Percentiles rank a stretch among this genome's conserved stretches.
Evolutionary conservation across 2,888 invertebrate species (phyloP).

Genomic region (Lordiphosa fenestrarum): DNA sequence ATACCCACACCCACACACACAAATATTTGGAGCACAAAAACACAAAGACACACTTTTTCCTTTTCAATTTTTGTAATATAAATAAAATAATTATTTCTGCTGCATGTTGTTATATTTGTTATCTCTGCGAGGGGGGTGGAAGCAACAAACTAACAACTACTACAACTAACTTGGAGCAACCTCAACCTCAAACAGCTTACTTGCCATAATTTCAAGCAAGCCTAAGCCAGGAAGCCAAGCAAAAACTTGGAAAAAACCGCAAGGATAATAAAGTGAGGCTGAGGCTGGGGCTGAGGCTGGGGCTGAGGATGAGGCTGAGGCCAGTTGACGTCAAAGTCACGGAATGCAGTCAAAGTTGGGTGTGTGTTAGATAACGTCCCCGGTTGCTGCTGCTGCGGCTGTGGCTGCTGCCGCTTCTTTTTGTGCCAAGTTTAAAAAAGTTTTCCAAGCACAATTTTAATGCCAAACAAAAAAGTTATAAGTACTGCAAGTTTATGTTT

Average conservation of each 20-base stretch:
- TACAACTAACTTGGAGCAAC: constrained; percentile 18
- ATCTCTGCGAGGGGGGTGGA: constrained; percentile 6
- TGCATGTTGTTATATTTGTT: constrained; percentile 13
- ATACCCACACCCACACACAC: constrained; percentile 14
- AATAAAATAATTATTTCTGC: constrained; percentile 22
- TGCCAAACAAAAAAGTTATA: constrained; percentile 68
- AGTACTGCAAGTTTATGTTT: constrained; percentile 69
- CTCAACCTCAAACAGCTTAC: constrained; percentile 49
- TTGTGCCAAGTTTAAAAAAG: constrained; percentile 58
- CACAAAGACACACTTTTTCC: constrained; percentile 6
- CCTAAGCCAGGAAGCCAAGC: constrained; percentile 43
- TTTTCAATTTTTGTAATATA: constrained; percentile 28
- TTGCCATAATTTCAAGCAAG: constrained; percentile 63
- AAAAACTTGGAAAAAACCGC: constrained; percentile 59
- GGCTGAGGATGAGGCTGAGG: constrained; percentile 22
- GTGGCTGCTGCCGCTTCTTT: constrained; percentile 35
- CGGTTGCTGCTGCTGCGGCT: constrained; percentile 12
- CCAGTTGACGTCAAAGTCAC: constrained; percentile 39
- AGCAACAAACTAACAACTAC: constrained; percentile 30
- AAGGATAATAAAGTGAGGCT: constrained; percentile 60
- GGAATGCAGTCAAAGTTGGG: constrained; percentile 50
- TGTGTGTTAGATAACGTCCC: constrained; percentile 49
- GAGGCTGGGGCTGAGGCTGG: constrained; percentile 15
- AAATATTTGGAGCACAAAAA: constrained; percentile 20
- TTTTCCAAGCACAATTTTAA: constrained; percentile 71